These are phyloP conservation scores for Sycobia sp. DNA, from an alignment of 1,140 invertebrate species.

Conservation along the genomic window DNA sequence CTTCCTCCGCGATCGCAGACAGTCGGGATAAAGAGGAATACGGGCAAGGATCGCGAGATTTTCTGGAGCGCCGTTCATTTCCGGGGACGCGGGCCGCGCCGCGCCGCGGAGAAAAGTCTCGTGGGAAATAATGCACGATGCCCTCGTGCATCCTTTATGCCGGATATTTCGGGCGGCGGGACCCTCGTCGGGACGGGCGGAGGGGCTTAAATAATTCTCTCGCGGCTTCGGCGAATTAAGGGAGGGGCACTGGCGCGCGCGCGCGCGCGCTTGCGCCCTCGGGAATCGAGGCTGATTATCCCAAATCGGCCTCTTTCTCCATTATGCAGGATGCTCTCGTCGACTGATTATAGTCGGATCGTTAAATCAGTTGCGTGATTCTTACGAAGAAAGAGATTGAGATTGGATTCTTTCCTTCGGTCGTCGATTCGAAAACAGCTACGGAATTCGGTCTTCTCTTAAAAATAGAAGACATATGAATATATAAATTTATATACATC, in stretches of 20 bases:
- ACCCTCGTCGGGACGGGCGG: not conserved
- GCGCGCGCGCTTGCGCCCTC: not conserved
- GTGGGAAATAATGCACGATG: constrained; percentile 37
- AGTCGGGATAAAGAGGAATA: no score
- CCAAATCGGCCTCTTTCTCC: constrained; percentile 1
- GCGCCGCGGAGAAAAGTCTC: constrained; percentile 30
- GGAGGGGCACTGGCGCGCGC: not conserved
- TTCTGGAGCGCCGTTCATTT: not conserved
- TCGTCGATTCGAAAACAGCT: no score
- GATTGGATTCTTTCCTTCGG: no score
- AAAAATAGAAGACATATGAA: no score
- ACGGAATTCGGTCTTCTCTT: no score
- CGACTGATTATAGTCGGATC: no score
- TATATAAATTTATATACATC: no score
- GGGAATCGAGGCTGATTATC: constrained; percentile 12
- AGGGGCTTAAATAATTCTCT: constrained; percentile 13
- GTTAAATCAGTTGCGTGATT: no score
- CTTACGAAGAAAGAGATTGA: no score
- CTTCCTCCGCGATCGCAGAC: no score
- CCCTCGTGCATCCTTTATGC: constrained; percentile 11
- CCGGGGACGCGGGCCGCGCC: constrained; percentile 16
- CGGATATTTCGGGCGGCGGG: constrained; percentile 2
- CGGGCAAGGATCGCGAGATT: not conserved
- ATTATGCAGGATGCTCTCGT: constrained; percentile 2
- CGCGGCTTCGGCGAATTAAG: not conserved